phyloP scores from a whole-genome alignment of 2,113 vertebrate species.

The Rutilus rutilus region DNA sequence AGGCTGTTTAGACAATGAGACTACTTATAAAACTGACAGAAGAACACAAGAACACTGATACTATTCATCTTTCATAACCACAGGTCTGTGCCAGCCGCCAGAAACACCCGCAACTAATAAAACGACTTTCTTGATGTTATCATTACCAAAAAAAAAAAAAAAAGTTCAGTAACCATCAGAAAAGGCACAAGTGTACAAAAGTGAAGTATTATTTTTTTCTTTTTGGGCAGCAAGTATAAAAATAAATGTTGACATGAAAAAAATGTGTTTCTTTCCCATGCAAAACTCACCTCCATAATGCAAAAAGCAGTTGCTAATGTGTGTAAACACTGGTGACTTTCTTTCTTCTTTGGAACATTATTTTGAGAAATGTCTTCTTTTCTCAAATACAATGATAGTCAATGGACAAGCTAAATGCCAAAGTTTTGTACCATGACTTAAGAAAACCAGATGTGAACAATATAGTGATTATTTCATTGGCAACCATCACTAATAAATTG shows the following conservation, averaged over 20 bases:
- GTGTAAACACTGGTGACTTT: too few relatives aligned
- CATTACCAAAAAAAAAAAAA: slow-evolving; percentile 43
- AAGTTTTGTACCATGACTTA: too few relatives aligned
- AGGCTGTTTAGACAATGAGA: slow-evolving; percentile 14
- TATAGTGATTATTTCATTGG: not conserved
- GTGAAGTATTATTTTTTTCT: not conserved
- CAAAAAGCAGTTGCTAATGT: too few relatives aligned
- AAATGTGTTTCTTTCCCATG: not conserved
- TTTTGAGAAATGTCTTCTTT: too few relatives aligned
- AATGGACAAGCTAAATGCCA: too few relatives aligned
- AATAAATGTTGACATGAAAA: not conserved
- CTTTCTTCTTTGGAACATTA: too few relatives aligned
- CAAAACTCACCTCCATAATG: not conserved
- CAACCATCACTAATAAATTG: not conserved
- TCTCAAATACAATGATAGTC: too few relatives aligned
- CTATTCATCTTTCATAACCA: slow-evolving; percentile 18
- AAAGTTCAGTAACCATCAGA: slow-evolving; percentile 34
- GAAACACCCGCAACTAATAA: slow-evolving; percentile 65
- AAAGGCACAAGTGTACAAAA: not conserved
- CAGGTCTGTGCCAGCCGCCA: slow-evolving; percentile 6
- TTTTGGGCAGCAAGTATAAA: not conserved
- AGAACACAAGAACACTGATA: slow-evolving; percentile 38
- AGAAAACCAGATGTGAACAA: too few relatives aligned
- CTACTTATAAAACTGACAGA: slow-evolving; percentile 15
- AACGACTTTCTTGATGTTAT: slow-evolving; percentile 41